Evolutionary conservation across 2,888 invertebrate species (phyloP), one percentile per base, ranked within the genome.

Genomic region (Drosophila helvetica): DNA sequence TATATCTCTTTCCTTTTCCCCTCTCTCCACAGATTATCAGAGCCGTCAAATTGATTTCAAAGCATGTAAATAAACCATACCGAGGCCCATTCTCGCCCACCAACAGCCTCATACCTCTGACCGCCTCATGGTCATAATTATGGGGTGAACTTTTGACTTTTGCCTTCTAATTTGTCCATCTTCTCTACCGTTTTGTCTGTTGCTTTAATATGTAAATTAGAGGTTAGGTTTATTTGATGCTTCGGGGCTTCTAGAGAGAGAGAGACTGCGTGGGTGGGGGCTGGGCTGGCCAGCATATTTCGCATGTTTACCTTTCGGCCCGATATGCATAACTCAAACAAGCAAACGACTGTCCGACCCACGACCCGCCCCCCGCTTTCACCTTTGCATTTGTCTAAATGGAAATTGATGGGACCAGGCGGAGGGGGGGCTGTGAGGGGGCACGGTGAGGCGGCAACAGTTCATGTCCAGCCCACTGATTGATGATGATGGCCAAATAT

Each of bases 31-130:
- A 19, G 17, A 25, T 79, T 71, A 88, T 80, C 81, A 67, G 71
- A 33, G 75, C 60, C 46, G 55, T 52, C 60, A 86, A 82, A 86
- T 82, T 82, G 89, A 87, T 87, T 88, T 73, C 70, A 4, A 65
- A 70, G 62, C 81, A 80, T 82, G 75, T 75, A 66, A 72, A 72
- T 72, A 59, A 59, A 69, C 46, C 54, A 42, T 19, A 15, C n/a
- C 19, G 30, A 46, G 30, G 30, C 33, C 12, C 12, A 33, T 12
- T 12, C 1, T 12, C 12, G 38, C 38, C 15, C 6, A 15, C 12
- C 33, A 30, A 30, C 5, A 5, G 15, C 38, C 15, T 15, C 15
- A 15, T 4, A 3, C 15, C 38, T 15, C 38, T 7, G 1, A 30
- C 64, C 3, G 43, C 17, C 30, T 19, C 48, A 43, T 60, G 47